phyloP scores from a whole-genome alignment of 2,113 vertebrate species.

The Ptyas mucosa region DNA sequence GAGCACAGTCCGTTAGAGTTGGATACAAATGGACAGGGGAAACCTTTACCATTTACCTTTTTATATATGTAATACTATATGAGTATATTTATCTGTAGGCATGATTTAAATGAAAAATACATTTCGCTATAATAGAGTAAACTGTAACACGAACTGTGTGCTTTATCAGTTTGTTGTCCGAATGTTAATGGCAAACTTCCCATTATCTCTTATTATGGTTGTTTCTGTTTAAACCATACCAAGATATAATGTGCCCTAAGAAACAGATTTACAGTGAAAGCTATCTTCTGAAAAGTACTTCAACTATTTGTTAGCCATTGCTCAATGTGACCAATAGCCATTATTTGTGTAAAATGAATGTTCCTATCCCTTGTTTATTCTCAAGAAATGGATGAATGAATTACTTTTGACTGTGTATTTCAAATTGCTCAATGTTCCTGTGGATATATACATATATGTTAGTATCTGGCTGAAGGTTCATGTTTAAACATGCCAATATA shows the following conservation, averaged over 20 bases:
- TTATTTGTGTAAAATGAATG: background rate
- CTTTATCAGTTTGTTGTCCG: too few relatives aligned
- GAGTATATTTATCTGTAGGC: too few relatives aligned
- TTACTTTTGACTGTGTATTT: background rate
- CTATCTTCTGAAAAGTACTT: background rate
- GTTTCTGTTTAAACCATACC: background rate
- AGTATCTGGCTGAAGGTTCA: background rate
- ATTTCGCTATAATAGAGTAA: too few relatives aligned
- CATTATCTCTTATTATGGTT: background rate
- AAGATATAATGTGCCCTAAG: background rate
- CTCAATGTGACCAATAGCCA: background rate
- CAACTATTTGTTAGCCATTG: background rate
- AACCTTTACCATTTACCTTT: too few relatives aligned
- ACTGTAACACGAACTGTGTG: too few relatives aligned
- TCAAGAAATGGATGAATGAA: background rate
- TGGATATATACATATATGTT: background rate
- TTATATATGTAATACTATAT: too few relatives aligned
- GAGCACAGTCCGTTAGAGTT: too few relatives aligned
- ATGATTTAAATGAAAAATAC: too few relatives aligned
- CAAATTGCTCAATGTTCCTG: background rate
- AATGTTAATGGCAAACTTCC: background rate
- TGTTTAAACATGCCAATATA: background rate
- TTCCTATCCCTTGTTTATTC: background rate
- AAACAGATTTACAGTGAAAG: background rate
- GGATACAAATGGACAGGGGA: too few relatives aligned